phyloP scores from a whole-genome alignment of 2,797 vertebrate genomes.

The Otolemur crassicaudatus region DNA sequence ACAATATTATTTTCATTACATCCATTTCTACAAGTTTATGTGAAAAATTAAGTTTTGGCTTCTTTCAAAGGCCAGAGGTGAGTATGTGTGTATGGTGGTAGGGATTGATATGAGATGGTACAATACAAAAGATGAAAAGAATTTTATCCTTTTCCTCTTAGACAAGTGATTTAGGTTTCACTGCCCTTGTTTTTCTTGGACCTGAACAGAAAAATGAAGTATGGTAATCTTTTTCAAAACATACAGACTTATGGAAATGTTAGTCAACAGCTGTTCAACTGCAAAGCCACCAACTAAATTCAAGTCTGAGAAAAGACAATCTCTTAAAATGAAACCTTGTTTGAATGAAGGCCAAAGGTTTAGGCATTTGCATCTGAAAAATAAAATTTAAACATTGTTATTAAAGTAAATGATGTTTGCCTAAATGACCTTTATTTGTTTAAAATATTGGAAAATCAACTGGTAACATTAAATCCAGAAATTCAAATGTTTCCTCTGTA shows the following conservation, averaged over 20 bases:
- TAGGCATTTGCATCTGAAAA: neutral
- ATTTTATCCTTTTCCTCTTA: slow-evolving; percentile 36
- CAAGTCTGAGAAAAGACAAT: slow-evolving; percentile 63
- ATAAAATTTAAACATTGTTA: neutral
- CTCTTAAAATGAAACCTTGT: slow-evolving; percentile 71
- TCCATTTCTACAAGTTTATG: neutral
- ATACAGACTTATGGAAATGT: slow-evolving; percentile 75
- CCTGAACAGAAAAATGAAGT: slow-evolving; percentile 58
- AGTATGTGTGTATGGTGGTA: neutral
- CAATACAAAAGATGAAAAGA: slow-evolving; percentile 5
- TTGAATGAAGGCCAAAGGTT: slow-evolving; percentile 67
- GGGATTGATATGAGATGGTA: neutral
- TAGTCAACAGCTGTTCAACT: slow-evolving; percentile 78
- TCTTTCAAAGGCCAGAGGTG: neutral
- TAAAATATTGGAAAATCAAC: slow-evolving; percentile 51
- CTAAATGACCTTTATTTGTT: slow-evolving; percentile 1
- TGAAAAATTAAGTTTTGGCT: neutral
- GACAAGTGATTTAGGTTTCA: slow-evolving; percentile 64
- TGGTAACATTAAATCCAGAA: slow-evolving; percentile 13
- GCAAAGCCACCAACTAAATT: slow-evolving; percentile 76
- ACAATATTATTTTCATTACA: neutral
- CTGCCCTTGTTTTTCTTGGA: slow-evolving; percentile 77
- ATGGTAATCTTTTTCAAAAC: slow-evolving; percentile 82
- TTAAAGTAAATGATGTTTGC: neutral
- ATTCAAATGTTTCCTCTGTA: neutral